These are phyloP conservation scores for Pygoscelis adeliae DNA, from an alignment of 2,113 vertebrate genomes.

Conservation along the genomic window DNA sequence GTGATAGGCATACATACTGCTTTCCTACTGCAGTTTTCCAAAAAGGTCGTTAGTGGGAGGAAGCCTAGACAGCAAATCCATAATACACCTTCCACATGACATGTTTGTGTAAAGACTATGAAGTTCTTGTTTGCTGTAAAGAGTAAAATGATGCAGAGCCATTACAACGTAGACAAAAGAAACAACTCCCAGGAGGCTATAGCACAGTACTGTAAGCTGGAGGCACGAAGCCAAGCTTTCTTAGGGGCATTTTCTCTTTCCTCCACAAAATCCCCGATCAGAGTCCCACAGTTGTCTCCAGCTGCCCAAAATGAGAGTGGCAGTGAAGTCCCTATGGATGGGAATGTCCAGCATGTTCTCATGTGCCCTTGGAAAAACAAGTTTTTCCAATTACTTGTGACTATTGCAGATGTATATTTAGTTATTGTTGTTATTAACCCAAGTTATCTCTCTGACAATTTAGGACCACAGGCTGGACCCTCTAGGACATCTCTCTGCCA, in stretches of 20 bases:
- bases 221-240: neutral
- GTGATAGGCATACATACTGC: accelerated
- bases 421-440: neutral
- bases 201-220: neutral
- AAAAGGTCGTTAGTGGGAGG: neutral
- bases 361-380: neutral
- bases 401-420: neutral
- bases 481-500: neutral
- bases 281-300: neutral
- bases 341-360: neutral
- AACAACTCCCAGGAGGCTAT: neutral
- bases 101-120: neutral
- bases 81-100: neutral
- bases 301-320: neutral
- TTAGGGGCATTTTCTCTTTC: neutral
- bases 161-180: neutral
- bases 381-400: neutral
- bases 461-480: neutral
- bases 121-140: neutral
- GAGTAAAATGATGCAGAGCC: neutral
- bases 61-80: neutral
- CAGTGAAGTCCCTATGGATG: neutral
- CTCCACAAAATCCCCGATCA: too few species aligned
- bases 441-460: neutral
- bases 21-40: neutral